These are phyloP conservation scores for Cylindroiulus punctatus DNA, from an alignment of 2,888 invertebrate genomes.

Conservation along the genomic window DNA sequence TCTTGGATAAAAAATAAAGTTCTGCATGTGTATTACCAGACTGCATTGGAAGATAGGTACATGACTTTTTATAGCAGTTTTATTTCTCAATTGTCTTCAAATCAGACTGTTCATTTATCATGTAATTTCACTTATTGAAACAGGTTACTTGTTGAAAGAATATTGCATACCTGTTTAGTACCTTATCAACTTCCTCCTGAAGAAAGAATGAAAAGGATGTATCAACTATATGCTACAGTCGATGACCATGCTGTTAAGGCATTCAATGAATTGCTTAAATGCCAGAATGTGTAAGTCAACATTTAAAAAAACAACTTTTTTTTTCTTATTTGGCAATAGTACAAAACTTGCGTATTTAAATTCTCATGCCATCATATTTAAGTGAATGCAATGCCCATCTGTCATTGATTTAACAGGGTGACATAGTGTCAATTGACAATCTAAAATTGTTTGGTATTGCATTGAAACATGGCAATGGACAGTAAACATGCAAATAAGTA, in stretches of 20 bases:
- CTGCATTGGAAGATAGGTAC: constrained; percentile 82
- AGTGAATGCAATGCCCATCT: no score
- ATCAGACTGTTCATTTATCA: background rate
- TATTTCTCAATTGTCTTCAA: no score
- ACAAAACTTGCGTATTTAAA: background rate
- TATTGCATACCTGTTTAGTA: constrained; percentile 92
- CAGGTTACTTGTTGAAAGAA: constrained; percentile 84
- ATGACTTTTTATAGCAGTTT: background rate
- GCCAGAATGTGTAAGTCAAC: constrained; percentile 61
- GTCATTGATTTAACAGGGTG: background rate
- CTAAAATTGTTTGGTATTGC: no score
- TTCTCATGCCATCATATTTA: no score
- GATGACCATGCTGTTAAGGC: constrained; percentile 96
- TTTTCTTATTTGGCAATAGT: no score
- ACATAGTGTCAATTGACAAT: no score
- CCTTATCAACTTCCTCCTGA: constrained; percentile 88
- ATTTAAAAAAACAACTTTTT: no score
- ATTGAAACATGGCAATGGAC: no score
- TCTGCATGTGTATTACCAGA: constrained; percentile 86
- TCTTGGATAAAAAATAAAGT: constrained; percentile 98
- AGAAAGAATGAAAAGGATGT: constrained; percentile 92
- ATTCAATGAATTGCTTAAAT: constrained; percentile 88
- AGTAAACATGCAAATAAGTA: no score
- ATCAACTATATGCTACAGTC: constrained; percentile 89
- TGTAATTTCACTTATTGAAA: constrained; percentile 4